Evolutionary conservation across 2,888 invertebrate genomes (phyloP).

Genomic region (Nomada goodeniana): DNA sequence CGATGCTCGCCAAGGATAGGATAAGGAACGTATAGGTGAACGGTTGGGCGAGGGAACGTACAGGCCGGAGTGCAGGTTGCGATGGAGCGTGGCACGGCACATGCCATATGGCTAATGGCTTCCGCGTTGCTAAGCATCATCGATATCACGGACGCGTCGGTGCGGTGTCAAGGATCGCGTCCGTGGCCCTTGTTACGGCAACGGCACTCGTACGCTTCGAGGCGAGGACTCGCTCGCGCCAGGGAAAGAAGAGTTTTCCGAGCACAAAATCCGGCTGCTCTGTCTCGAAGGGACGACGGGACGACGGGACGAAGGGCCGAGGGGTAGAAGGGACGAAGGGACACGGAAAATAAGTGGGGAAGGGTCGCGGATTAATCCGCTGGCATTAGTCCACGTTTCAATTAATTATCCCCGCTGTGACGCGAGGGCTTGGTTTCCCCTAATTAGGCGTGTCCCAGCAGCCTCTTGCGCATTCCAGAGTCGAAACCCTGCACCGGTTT

Average conservation of each 20-base stretch:
- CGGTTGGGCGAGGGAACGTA: slow-evolving; percentile 26
- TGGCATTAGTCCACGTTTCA: slow-evolving; percentile 80
- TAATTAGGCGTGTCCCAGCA: slow-evolving; percentile 78
- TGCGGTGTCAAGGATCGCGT: slow-evolving; percentile 74
- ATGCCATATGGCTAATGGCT: slow-evolving; percentile 83
- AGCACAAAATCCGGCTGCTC: neutral
- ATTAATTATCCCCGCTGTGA: slow-evolving; percentile 79
- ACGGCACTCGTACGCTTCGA: slow-evolving; percentile 30
- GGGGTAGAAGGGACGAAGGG: too few species aligned
- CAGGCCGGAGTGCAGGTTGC: slow-evolving; percentile 51
- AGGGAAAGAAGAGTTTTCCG: too few species aligned
- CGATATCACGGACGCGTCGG: slow-evolving; percentile 73
- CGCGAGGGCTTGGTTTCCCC: slow-evolving; percentile 75
- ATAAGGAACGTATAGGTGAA: slow-evolving; percentile 13
- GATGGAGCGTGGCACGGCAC: slow-evolving; percentile 60
- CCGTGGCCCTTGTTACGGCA: slow-evolving; percentile 71
- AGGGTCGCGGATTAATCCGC: slow-evolving; percentile 73
- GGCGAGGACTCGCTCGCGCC: neutral
- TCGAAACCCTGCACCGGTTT: slow-evolving; percentile 81
- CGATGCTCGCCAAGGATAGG: too few species aligned
- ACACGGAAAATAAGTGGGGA: neutral
- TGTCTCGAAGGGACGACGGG: neutral
- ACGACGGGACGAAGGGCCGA: too few species aligned
- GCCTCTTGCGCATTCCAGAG: slow-evolving; percentile 74
- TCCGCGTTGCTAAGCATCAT: slow-evolving; percentile 82